These are phyloP conservation scores for Leptocoma aspasia DNA, from an alignment of 2,113 vertebrate species.

Conservation along the genomic window DNA sequence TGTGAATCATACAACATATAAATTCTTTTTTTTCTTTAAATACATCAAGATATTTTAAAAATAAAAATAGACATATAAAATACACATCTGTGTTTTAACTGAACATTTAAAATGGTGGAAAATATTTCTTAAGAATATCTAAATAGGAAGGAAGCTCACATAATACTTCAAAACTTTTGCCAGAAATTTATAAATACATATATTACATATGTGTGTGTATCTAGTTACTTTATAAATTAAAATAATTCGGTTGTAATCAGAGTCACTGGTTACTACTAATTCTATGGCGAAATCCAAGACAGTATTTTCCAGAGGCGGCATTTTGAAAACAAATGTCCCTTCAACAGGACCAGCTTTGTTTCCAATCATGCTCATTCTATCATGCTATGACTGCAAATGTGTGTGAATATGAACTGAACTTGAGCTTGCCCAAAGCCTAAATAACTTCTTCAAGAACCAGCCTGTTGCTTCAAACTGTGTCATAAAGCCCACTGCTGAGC, in stretches of 20 bases:
- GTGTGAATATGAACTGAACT: background rate
- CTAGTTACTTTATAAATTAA: background rate
- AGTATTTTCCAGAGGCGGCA: background rate
- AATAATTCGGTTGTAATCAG: background rate
- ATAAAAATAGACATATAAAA: background rate
- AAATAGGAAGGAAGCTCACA: background rate
- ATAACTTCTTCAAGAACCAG: background rate
- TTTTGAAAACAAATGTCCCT: background rate
- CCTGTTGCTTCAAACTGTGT: background rate
- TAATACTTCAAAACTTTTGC: background rate
- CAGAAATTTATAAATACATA: background rate
- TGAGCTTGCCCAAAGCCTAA: background rate
- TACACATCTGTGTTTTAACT: background rate
- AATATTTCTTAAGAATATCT: background rate
- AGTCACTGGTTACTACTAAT: background rate
- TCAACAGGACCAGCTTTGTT: background rate
- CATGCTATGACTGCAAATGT: background rate
- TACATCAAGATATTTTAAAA: conserved; percentile 23
- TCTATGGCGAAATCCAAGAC: background rate
- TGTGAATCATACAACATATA: conserved; percentile 71
- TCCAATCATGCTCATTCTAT: background rate
- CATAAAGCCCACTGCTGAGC: background rate
- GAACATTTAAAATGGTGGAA: background rate
- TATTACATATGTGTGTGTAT: background rate
- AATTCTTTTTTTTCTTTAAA: conserved; percentile 54